phyloP scores from a whole-genome alignment of 2,113 vertebrate genomes.

The Catagonus wagneri region DNA sequence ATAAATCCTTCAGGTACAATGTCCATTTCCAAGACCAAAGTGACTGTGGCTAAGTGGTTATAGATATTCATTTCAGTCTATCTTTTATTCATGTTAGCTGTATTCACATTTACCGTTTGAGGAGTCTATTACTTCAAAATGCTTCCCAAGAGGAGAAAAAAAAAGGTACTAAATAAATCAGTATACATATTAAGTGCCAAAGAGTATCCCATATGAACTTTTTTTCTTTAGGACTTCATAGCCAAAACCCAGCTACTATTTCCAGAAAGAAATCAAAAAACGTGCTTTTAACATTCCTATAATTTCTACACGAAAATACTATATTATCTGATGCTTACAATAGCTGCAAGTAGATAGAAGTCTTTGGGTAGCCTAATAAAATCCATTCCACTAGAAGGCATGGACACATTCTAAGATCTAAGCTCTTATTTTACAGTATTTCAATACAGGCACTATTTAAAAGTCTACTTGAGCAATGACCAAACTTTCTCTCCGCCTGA shows the following conservation, averaged over 20 bases:
- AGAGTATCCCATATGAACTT: neutral
- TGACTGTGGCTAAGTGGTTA: slow-evolving; percentile 65
- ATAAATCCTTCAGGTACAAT: slow-evolving; percentile 74
- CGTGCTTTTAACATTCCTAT: slow-evolving; percentile 32
- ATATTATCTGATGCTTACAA: slow-evolving; percentile 6
- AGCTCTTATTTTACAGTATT: neutral
- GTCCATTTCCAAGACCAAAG: slow-evolving; percentile 60
- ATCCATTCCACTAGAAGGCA: slow-evolving; percentile 38
- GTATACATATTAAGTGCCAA: slow-evolving; percentile 41
- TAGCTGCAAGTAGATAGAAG: neutral
- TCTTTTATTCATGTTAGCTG: slow-evolving; percentile 78
- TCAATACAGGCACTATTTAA: slow-evolving; percentile 48
- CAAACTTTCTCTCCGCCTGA: slow-evolving; percentile 79
- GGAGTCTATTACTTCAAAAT: slow-evolving; percentile 69
- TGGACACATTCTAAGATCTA: neutral
- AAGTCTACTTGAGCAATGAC: slow-evolving; percentile 61
- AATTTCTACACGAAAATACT: neutral
- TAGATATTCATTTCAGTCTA: slow-evolving; percentile 70
- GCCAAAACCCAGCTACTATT: slow-evolving; percentile 38
- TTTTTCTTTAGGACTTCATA: neutral
- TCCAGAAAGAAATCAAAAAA: slow-evolving; percentile 29
- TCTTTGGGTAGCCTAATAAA: slow-evolving; percentile 46
- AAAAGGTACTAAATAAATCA: slow-evolving; percentile 67
- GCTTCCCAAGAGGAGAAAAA: slow-evolving; percentile 64
- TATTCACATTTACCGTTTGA: slow-evolving; percentile 66